A percentile compares a stretch with the other conserved stretches of the same genome.
Conservation (phyloP, 2,797 vertebrate genomes). For the Gallirallus australis region DNA sequence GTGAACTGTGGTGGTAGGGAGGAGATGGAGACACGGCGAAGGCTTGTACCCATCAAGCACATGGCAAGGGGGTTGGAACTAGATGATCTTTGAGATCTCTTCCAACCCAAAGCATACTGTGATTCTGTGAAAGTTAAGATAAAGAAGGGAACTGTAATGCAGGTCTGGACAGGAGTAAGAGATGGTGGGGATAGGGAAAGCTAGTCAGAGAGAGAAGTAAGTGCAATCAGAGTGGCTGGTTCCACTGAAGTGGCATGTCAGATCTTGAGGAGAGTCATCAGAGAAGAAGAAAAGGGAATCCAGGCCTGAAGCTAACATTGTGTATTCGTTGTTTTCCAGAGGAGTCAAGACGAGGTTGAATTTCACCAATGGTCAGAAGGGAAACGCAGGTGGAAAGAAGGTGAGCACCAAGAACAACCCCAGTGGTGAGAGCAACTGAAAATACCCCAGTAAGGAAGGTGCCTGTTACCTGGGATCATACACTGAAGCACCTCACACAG, state of each 20-base stretch:
- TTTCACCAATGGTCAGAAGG: not conserved
- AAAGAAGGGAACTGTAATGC: not conserved
- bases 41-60: not conserved
- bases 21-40: not conserved
- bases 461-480: not conserved
- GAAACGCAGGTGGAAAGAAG: not conserved
- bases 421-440: fast-evolving
- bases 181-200: not conserved
- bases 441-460: not conserved
- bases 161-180: not conserved
- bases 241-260: not conserved
- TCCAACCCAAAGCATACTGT: too few species aligned
- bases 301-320: not conserved
- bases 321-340: not conserved
- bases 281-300: not conserved
- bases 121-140: not conserved
- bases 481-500: not conserved
- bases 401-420: not conserved
- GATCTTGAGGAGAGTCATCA: not conserved
- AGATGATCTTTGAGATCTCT: too few species aligned
- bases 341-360: not conserved
- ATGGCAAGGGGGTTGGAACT: too few species aligned
- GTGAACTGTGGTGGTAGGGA: not conserved
- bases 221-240: not conserved
- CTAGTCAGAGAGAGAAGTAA: not conserved